These are phyloP conservation scores for Cylindroiulus punctatus DNA, from an alignment of 2,888 invertebrate species.

Conservation along the genomic window DNA sequence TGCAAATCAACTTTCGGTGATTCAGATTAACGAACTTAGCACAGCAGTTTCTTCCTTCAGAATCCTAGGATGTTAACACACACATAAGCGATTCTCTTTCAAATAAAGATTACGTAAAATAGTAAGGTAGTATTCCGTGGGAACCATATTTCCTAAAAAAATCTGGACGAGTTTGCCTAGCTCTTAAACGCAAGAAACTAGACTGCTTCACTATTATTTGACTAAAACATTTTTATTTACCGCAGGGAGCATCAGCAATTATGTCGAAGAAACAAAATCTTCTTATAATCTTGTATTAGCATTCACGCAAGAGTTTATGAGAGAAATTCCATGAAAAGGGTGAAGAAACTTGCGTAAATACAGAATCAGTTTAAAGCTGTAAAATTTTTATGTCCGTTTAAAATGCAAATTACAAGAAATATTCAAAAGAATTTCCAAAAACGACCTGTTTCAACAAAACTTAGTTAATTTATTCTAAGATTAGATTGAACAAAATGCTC, in stretches of 20 bases:
- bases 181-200: neutral
- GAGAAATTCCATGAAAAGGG: neutral
- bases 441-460: too few species aligned
- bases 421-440: too few species aligned
- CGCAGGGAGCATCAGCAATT: neutral
- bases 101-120: too few species aligned
- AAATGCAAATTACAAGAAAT: too few species aligned
- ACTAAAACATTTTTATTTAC: neutral
- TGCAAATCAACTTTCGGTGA: neutral
- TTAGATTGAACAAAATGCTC: too few species aligned
- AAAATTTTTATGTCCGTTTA: too few species aligned
- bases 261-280: too few species aligned
- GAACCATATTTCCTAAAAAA: neutral
- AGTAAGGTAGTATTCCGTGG: neutral
- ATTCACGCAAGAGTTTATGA: neutral
- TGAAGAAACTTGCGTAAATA: neutral
- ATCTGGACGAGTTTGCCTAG: neutral
- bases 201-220: neutral
- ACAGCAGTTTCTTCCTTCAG: neutral
- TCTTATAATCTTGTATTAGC: too few species aligned
- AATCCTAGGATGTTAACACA: too few species aligned
- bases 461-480: too few species aligned
- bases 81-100: too few species aligned
- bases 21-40: neutral
- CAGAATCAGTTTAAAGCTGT: too few species aligned